Evolutionary conservation across 2,113 vertebrate species (phyloP), one percentile per base, ranked within the genome.

Genomic region (Meriones unguiculatus): DNA sequence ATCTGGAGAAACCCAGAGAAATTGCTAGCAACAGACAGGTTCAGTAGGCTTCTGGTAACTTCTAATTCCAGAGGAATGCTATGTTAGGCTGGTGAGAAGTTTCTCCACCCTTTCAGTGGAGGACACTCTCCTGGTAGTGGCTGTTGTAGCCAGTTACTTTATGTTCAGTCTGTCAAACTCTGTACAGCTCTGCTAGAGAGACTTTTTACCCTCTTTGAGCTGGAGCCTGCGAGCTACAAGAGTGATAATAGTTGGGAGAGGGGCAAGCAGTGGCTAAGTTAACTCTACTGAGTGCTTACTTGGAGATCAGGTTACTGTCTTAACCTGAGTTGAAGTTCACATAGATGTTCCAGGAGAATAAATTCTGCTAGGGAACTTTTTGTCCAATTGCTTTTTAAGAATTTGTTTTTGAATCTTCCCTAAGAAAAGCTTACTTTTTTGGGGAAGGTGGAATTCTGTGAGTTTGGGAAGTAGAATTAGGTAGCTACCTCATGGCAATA

Each of bases 291-390:
- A 62, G 15, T 92, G 81, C 57, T 81, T 67, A 64, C 57, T 87
- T 46, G 46, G 18, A 28, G 32, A 88, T 28, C 65, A 25, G 64
- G n/a, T 64, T 84, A 22, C 18, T 57, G 75, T 70, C 69, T 32
- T 70, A 32, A 54, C 41, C 69, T 11, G 30, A 22, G 88, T 67
- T 46, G 46, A 46, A 54, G 4, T 75, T 84, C 30, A 50, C 38
- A 50, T 30, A 82, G 24, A n/a, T 93, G 6, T 89, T 92, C 14
- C 38, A 3, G 22, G 87, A 94, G 46, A 89, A 65, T 76, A n/a
- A 67, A 38, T 38, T 28, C 65, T 93, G 20, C 72, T 89, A 76
- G 32, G 54, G 54, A 90, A 64, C 22, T 77, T 93, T 96, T 91
- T 72, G 70, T 94, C 52, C 85, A 50, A 41, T 59, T 92, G 73